Base-by-base conservation (phyloP, 1,140 invertebrate species). In the Periplaneta americana region DNA sequence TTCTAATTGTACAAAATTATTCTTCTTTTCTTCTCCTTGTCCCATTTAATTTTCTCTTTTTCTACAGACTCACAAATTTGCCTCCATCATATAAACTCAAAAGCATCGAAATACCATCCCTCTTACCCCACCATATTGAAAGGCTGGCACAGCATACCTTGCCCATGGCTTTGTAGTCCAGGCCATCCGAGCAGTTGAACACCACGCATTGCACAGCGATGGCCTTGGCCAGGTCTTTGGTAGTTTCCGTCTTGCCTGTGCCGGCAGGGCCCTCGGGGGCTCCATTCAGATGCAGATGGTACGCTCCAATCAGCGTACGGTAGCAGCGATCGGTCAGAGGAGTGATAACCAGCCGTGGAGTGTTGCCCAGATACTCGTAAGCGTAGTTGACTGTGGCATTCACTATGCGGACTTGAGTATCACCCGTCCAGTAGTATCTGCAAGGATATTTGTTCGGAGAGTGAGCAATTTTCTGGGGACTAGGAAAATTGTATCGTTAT, bases 111-210 rank as follows among this genome's bases (percentile, higher is more conserved):
- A n/a, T n/a, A n/a, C n/a, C n/a, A n/a, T n/a, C n/a, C n/a, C n/a
- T n/a, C n/a, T n/a, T n/a, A n/a, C n/a, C n/a, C n/a, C n/a, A n/a
- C n/a, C n/a, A n/a, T n/a, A n/a, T n/a, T n/a, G n/a, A n/a, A n/a
- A n/a, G n/a, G n/a, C n/a, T n/a, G n/a, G n/a, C n/a, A n/a, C n/a
- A n/a, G 36, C 78, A 5, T 90, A 92, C 91, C 87, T 97, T 98
- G 34, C 97, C 96, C 93, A 98, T 96, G 36, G 96, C 96, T 85
- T 97, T 96, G 86, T 97, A 98, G 87, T 98, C 96, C 75, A 98
- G 88, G n/a, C 96, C 95, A 86, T 98, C 96, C 0, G 96, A 98
- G 85, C 97, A 98, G 87, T 98, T 98, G 88, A 98, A 98, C 0
- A 98, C 96, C 1, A 98, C 95, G 86, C 96, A 98, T 85, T 98